Base-by-base conservation (phyloP, 2,113 vertebrate species). In the Dasypus novemcinctus region DNA sequence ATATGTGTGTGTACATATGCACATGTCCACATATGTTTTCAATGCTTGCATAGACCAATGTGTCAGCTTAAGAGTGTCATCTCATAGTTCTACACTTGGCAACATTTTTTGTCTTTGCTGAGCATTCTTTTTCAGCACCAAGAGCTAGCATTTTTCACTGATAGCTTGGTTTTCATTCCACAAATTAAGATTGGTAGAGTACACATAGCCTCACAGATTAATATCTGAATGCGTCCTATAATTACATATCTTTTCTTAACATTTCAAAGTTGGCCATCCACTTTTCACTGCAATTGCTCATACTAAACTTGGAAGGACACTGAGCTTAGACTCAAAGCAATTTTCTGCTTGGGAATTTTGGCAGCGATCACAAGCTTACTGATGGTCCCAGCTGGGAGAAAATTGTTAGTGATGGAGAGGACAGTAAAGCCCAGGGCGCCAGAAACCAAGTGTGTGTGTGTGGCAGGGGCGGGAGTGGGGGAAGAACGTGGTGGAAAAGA, bases 301-400 rank as follows among this genome's bases (percentile, higher is more conserved):
- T 36, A 33, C 69, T 94, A 83, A 41, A 1, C 74, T 94, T 97
- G 85, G 95, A 97, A 88, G 93, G 97, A 95, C 90, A 83, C 21
- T 72, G 93, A 95, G 72, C 85, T 82, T 54, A 95, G 93, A 95
- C 84, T 94, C 29, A 71, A 72, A 96, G 72, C 76, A 91, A 94
- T 97, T 97, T 98, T 95, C 84, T 86, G 29, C 64, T 87, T 66
- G 38, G 93, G 38, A 78, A 52, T 94, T 97, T 95, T 97, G 92
- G n/a, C 94, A 91, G 15, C 57, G 86, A 96, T 96, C 93, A n/a
- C 57, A 95, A 75, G 63, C 27, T 49, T 66, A 71, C n/a, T 11
- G 43, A 69, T 96, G 17, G 12, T 95, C 52, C 52, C 69, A 92
- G 64, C 11, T 88, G 59, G 85, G 80, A 94, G 57, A 27, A 87